Evolutionary conservation across 1,140 invertebrate species (phyloP), one percentile per base, ranked within the genome.

Genomic region (Bombus soroeensis): DNA sequence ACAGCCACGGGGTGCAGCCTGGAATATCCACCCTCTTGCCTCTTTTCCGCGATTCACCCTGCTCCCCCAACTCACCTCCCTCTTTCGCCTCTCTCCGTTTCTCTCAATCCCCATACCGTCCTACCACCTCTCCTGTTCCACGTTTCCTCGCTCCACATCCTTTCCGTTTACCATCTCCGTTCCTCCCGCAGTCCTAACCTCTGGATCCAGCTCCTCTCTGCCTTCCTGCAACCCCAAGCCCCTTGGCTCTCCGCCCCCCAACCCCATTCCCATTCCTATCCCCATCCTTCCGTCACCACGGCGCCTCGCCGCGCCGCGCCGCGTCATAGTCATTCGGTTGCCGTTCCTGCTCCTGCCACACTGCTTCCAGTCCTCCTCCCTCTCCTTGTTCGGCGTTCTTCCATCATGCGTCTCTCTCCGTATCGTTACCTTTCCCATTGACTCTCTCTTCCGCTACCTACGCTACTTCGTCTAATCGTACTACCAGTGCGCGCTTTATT

Each of bases 21-120:
- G 91, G 90, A 91, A 90, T 90, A 92, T 90, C 90, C 81, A 90
- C 84, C 90, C 90, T 92, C 85, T 90, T 91, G 77, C 90, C 90
- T 91, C 87, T 92, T 91, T 90, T 92, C 83, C 85, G 87, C 87
- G 80, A 85, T 88, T 88, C 88, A 79, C 84, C 80, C 80, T 41
- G 64, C 68, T 81, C 66, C 64, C 84, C 71, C 43, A 57, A 70
- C 57, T n/a, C 71, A 82, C 78, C 62, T 75, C 32, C 47, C 59
- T 75, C 78, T 59, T 53, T 75, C 32, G 47, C 59, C 78, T 43
- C 70, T 71, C 43, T n/a, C 75, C 82, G 78, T 64, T 53, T 75
- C 37, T 47, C 47, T 75, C 77, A 28, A 62, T 53, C 37, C 77
- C 22, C 47, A 10, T 32, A 39, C 53, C 78, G n/a, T 76, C 39